phyloP scores from a whole-genome alignment of 1,140 invertebrate genomes.

The Bilobella aurantiaca region DNA sequence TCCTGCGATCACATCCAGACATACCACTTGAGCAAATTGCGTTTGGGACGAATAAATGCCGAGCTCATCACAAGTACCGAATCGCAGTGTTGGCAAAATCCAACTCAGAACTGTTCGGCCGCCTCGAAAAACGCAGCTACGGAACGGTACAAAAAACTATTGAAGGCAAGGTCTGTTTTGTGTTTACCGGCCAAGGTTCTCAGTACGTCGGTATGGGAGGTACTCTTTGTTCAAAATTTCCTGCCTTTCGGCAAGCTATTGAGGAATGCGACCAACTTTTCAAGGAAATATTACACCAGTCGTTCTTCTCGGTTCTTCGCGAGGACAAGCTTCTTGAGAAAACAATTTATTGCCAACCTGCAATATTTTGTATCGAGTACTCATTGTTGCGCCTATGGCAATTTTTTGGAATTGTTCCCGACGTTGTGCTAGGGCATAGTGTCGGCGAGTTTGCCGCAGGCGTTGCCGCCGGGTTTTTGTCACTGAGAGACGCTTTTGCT shows the following conservation, averaged over 20 bases:
- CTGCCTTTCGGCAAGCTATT: conserved; percentile 11
- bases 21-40: conserved; percentile 1
- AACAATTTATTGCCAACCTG: conserved; percentile 22
- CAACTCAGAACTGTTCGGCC: background rate
- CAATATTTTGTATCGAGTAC: conserved; percentile 22
- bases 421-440: conserved; percentile 21
- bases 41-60: conserved; percentile 10
- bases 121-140: background rate
- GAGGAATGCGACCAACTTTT: conserved; percentile 12
- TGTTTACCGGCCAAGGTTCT: conserved; percentile 24
- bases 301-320: background rate
- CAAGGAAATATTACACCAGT: background rate
- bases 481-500: conserved; percentile 14
- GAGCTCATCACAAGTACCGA: conserved; percentile 11
- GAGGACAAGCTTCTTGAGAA: background rate
- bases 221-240: background rate
- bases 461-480: conserved; percentile 12
- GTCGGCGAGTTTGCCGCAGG: conserved; percentile 23
- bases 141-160: background rate
- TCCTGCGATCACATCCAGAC: background rate
- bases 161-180: conserved; percentile 2
- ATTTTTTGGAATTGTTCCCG: conserved; percentile 20
- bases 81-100: conserved; percentile 1
- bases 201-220: conserved; percentile 19
- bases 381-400: conserved; percentile 17